A percentile compares a stretch with the other conserved stretches of the same genome.
Conservation (phyloP, 2,888 invertebrate genomes). For the Euproctis similis region DNA sequence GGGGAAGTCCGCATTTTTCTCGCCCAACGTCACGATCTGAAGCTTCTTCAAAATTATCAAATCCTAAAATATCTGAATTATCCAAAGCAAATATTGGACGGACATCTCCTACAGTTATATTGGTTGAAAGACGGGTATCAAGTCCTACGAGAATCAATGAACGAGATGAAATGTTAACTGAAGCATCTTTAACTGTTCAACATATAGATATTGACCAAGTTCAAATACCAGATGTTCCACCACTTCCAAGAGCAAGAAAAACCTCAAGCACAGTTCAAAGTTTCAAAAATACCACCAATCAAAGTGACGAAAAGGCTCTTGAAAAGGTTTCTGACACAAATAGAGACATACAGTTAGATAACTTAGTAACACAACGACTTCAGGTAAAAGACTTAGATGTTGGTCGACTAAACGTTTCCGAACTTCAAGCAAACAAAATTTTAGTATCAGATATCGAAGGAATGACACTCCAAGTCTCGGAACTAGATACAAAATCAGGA, state of each 20-base stretch:
- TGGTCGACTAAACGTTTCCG: conserved; percentile 84
- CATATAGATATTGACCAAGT: conserved; percentile 76
- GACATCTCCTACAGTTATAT: conserved; percentile 77
- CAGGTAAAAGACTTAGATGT: conserved; percentile 86
- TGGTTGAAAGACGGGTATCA: conserved; percentile 76
- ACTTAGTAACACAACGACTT: conserved; percentile 76
- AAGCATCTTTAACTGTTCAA: conserved; percentile 80
- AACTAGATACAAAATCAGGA: conserved; percentile 82
- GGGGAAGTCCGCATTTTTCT: conserved; percentile 64
- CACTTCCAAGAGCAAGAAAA: conserved; percentile 53
- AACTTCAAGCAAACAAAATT: conserved; percentile 86
- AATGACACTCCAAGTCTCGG: conserved; percentile 81
- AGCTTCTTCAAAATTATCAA: conserved; percentile 72
- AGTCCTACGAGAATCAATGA: conserved; percentile 77
- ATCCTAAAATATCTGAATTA: conserved; percentile 71
- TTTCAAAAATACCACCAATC: conserved; percentile 27
- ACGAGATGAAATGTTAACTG: conserved; percentile 77
- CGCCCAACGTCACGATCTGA: conserved; percentile 75
- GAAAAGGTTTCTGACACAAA: conserved; percentile 47
- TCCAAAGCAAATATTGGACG: conserved; percentile 73
- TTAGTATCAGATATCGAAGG: conserved; percentile 88
- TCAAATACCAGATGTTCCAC: conserved; percentile 60
- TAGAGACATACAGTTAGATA: conserved; percentile 61
- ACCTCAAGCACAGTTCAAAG: conserved; percentile 23
- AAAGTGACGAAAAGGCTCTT: conserved; percentile 41